Evolutionary conservation across 2,888 invertebrate species (phyloP), one percentile per base, ranked within the genome.

Genomic region (Zonitis immaculata): DNA sequence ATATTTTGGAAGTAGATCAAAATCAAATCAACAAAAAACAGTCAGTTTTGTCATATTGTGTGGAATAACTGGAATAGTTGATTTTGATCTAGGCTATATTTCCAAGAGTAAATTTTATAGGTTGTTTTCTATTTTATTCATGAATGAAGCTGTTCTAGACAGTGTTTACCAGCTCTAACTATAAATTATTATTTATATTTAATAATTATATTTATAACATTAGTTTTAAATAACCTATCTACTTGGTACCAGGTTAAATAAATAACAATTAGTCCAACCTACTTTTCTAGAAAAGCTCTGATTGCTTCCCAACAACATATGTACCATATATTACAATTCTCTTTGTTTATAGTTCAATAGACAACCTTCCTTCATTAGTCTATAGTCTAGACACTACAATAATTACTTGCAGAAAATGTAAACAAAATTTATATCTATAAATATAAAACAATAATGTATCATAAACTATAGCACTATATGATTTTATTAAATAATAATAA

Each of bases 141-240:
- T n/a, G n/a, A n/a, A n/a, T n/a, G n/a, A n/a, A n/a, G n/a, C n/a
- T n/a, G n/a, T n/a, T n/a, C n/a, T n/a, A n/a, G n/a, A n/a, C n/a
- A n/a, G n/a, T n/a, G n/a, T n/a, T n/a, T n/a, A n/a, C n/a, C n/a
- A n/a, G n/a, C 16, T 16, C 49, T 14, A 26, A 43, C 44, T 43
- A 49, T 45, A 51, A n/a, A 51, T 51, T 45, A 12, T 14, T 30
- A 12, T 30, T 39, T 27, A 51, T 22, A 22, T 22, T 16, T 27
- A 56, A n/a, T n/a, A n/a, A n/a, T n/a, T n/a, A n/a, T n/a, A n/a
- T n/a, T 56, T 52, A 52, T 49, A 52, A 44, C 52, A 46, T 49
- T n/a, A n/a, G n/a, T n/a, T 49, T 45, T 35, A 18, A 35, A 18
- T 35, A 35, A 18, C 35, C 35, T 16, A 35, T 35, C 35, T 16